phyloP scores from a whole-genome alignment of 2,113 vertebrate species.

The Podocnemis expansa region DNA sequence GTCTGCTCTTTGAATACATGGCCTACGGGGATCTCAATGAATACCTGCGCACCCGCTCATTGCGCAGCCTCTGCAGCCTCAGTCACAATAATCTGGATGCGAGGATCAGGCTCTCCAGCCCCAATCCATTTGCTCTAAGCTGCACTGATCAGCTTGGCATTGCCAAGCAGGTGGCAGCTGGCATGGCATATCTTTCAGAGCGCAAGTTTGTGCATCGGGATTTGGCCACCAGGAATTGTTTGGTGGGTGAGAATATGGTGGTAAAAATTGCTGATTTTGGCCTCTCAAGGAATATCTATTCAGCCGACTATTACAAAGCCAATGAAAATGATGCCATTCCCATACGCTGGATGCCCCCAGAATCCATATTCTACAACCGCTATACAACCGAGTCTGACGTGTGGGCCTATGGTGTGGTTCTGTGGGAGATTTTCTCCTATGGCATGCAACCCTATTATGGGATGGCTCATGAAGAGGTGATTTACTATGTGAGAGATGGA shows the following conservation, averaged over 20 bases:
- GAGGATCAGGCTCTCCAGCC: conserved; percentile 72
- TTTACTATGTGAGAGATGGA: conserved; percentile 95
- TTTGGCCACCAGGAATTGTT: conserved; percentile 95
- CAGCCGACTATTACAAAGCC: conserved; percentile 98
- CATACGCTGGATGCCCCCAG: conserved; percentile 98
- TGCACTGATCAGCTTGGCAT: conserved; percentile 90
- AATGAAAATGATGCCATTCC: conserved; percentile 97
- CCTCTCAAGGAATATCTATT: conserved; percentile 96
- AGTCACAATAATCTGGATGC: conserved; percentile 76
- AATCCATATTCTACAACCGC: conserved; percentile 98
- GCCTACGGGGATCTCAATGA: conserved; percentile 95
- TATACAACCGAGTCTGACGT: conserved; percentile 97
- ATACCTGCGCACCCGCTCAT: conserved; percentile 88
- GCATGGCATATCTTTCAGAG: conserved; percentile 97
- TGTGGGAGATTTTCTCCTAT: conserved; percentile 98
- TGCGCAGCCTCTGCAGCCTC: conserved; percentile 80
- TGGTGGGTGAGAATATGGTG: conserved; percentile 93
- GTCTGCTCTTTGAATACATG: conserved; percentile 98
- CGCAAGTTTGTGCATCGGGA: conserved; percentile 98
- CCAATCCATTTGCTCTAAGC: conserved; percentile 75
- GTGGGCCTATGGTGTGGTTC: conserved; percentile 96
- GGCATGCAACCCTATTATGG: conserved; percentile 98
- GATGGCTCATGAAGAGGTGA: conserved; percentile 98
- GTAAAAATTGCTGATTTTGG: conserved; percentile 98
- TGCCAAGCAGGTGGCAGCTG: conserved; percentile 92